Base-by-base conservation (phyloP, 2,888 invertebrate genomes). In the Leptura quadrifasciata region DNA sequence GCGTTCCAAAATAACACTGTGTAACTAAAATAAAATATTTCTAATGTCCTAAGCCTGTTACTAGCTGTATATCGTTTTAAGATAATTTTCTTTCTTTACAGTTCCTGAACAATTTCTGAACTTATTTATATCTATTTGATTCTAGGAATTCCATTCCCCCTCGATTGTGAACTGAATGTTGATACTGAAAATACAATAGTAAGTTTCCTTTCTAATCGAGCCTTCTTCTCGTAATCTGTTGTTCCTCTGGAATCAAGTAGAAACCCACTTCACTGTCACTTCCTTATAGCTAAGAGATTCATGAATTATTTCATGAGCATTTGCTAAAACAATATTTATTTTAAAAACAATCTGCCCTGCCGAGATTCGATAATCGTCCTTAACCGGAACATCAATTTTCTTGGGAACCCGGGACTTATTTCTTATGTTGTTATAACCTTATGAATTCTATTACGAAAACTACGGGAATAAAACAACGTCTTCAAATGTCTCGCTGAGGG, bases 241-340 rank as follows among this genome's bases (percentile, higher is more conserved):
- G 57, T 57, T 57, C 18, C 9, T 21, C 57, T 21, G 57, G 57
- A 57, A 20, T 57, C 20, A 18, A 20, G 18, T 20, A 8, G 57
- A 57, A 21, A 57, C 57, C 57, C 21, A 57, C 21, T 57, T 57
- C 57, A 57, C 20, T 57, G 57, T 57, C 57, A 57, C 12, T 21
- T 57, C 21, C 21, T 57, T 20, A 20, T 2, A 57, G 1, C 21
- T 21, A 18, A 57, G 57, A 21, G 12, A 18, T 57, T 57, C 57
- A 21, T 57, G 57, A 57, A 57, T 57, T 57, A 57, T 57, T 57
- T 57, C 57, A 20, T 20, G 12, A 57, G 21, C 57, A 18, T 57
- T 21, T 10, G 57, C 57, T 57, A 57, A 18, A 12, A 18, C 10
- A 21, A 57, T 57, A 57, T 57, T 57, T 21, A 18, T 21, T 20